A percentile compares a stretch with the other conserved stretches of the same genome.
Conservation (phyloP, 2,888 invertebrate genomes). For the Diachrysia chrysitis region DNA sequence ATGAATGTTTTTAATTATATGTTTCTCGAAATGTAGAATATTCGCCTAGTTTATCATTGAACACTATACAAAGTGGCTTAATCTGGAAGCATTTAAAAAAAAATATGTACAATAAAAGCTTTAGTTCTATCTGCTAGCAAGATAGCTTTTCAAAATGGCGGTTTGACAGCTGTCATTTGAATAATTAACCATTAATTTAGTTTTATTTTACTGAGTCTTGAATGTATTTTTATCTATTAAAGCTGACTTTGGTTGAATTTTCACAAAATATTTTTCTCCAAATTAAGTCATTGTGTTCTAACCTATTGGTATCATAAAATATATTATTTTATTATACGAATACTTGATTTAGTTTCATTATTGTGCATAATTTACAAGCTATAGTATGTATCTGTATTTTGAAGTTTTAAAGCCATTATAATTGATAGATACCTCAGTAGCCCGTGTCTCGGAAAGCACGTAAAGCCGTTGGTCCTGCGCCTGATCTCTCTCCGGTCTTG, state of each 20-base stretch:
- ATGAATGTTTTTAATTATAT: background rate
- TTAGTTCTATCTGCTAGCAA: background rate
- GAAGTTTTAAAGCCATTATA: too few relatives aligned
- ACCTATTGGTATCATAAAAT: constrained; percentile 34
- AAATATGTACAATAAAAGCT: background rate
- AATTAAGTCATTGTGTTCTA: background rate
- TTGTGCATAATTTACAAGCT: constrained; percentile 32
- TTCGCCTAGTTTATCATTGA: background rate
- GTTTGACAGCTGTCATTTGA: background rate
- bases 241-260: background rate
- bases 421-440: too few relatives aligned
- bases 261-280: background rate
- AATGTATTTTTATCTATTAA: background rate
- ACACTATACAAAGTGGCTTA: background rate
- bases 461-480: too few relatives aligned
- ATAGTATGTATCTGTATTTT: constrained; percentile 32
- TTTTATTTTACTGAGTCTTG: background rate
- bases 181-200: too few relatives aligned
- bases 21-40: background rate
- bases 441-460: too few relatives aligned
- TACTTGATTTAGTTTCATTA: constrained; percentile 15
- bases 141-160: background rate
- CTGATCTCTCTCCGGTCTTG: too few relatives aligned
- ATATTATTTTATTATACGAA: constrained; percentile 45
- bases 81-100: background rate